Base-by-base conservation (phyloP, 2,797 vertebrate species). In the Sebastes hubbsi region DNA sequence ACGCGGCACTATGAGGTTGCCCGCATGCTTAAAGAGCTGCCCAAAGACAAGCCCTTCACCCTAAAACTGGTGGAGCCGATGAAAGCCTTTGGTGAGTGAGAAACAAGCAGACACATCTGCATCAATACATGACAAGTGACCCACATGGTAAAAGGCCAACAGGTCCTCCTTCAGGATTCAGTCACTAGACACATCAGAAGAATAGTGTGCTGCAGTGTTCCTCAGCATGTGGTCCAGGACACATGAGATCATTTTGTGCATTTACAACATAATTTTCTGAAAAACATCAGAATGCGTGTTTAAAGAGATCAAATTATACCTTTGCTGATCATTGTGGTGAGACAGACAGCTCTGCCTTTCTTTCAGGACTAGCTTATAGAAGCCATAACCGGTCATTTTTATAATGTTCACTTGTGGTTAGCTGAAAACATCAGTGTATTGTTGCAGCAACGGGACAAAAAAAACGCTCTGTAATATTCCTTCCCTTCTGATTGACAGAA, bases 81-180 rank as follows among this genome's bases (percentile, higher is more conserved):
- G 96, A 99, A 98, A 92, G 96, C 97, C 27, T 99, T 99, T 20
- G 99, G 99, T 99, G 95, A 97, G 98, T 96, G 13, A 67, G 11
- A 62, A 38, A 20, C 55, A 2, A 5, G n/a, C n/a, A 14, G 2
- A 29, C 49, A 55, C 12, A 18, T 4, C 22, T 24, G 9, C 36
- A 22, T 63, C 27, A 11, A 18, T 12, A 9, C 4, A 8, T 78
- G 32, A 10, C 59, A 46, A 80, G 42, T 60, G 32, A 76, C 61
- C 52, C 36, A 61, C 30, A 6, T 60, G 16, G 61, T 58, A 4
- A 67, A 58, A 59, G 34, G 13, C 18, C 25, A 16, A 14, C 27
- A 49, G 46, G 20, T 12, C 61, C 59, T 75, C 64, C 42, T 38
- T 74, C 69, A 54, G 46, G 10, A 63, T 32, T 75, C 36, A 64